Evolutionary conservation across 2,797 vertebrate genomes (phyloP).

Genomic region (Anableps anableps): DNA sequence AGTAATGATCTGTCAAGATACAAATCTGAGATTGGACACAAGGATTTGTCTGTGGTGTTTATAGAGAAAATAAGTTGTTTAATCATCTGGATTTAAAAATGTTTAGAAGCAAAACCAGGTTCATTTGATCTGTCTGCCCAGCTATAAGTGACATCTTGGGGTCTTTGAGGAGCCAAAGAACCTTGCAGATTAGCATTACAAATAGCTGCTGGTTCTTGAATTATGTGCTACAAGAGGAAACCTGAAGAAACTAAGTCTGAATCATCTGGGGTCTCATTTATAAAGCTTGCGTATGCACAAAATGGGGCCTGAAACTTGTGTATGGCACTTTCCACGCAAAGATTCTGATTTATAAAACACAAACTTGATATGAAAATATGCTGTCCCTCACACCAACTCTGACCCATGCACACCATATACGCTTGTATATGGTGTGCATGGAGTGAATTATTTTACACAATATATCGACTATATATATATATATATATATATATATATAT

Average conservation of each 20-base stretch:
- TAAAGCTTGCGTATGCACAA: too few relatives aligned
- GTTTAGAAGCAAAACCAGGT: background rate
- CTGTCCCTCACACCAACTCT: too few relatives aligned
- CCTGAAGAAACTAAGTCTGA: background rate
- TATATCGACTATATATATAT: too few relatives aligned
- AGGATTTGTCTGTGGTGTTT: background rate
- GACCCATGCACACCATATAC: too few relatives aligned
- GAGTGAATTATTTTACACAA: too few relatives aligned
- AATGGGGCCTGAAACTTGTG: too few relatives aligned
- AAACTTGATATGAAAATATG: too few relatives aligned
- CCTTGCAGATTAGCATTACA: background rate
- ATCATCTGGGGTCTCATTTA: too few relatives aligned
- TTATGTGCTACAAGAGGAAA: background rate
- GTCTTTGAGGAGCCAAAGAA: background rate
- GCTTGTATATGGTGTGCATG: too few relatives aligned
- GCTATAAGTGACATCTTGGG: background rate
- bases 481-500: too few relatives aligned
- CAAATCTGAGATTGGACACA: background rate
- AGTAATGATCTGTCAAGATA: background rate
- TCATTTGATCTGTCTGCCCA: background rate
- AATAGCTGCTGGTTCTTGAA: background rate
- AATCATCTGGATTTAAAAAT: background rate
- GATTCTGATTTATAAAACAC: too few relatives aligned
- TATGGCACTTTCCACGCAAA: too few relatives aligned
- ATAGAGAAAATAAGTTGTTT: background rate